Percentiles rank a stretch among this genome's conserved stretches.
These are phyloP conservation scores for Gavialis gangeticus DNA, from an alignment of 2,113 vertebrate genomes.

Conservation along the genomic window DNA sequence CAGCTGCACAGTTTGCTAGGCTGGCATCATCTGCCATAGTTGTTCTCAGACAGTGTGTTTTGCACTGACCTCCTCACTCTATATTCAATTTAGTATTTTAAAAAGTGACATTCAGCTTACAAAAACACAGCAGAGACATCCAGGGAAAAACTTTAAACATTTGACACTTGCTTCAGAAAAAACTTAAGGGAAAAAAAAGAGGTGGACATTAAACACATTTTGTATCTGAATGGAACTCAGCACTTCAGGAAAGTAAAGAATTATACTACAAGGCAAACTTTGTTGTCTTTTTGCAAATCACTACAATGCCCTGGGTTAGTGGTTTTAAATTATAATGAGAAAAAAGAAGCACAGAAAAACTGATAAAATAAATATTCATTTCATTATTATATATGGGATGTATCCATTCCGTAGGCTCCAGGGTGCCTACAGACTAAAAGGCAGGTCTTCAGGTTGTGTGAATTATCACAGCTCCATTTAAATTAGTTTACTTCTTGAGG, in stretches of 20 bases:
- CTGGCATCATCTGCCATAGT: background rate
- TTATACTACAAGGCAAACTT: background rate
- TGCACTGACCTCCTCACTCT: background rate
- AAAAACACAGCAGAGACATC: background rate
- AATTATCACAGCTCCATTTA: fast-evolving
- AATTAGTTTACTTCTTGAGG: background rate
- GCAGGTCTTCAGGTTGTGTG: background rate
- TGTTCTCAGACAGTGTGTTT: background rate
- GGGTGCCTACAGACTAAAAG: background rate
- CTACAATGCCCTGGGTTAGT: fast-evolving
- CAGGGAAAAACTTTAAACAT: background rate
- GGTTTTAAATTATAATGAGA: background rate
- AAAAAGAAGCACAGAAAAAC: background rate
- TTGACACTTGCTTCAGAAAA: background rate
- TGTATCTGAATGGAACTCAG: background rate
- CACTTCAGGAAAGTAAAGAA: background rate
- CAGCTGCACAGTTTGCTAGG: background rate
- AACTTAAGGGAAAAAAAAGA: background rate
- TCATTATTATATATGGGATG: background rate
- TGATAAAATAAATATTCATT: background rate
- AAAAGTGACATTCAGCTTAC: background rate
- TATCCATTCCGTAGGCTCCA: background rate
- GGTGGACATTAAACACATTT: background rate
- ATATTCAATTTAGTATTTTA: too few species aligned
- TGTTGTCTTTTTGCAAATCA: background rate